These are phyloP conservation scores for Elysia chlorotica DNA, from an alignment of 1,140 invertebrate genomes.

Conservation along the genomic window DNA sequence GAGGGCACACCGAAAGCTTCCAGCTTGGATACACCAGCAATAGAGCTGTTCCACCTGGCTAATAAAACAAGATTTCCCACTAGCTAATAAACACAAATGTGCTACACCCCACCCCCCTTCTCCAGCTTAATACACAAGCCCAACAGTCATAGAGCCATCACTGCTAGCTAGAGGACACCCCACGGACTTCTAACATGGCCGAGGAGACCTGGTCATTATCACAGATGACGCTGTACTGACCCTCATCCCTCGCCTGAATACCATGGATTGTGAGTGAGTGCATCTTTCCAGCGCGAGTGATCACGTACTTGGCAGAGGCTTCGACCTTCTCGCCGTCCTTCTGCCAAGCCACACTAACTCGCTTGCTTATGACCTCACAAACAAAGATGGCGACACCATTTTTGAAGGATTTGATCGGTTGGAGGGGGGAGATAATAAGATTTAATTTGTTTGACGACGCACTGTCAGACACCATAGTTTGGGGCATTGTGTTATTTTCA, in stretches of 20 bases:
- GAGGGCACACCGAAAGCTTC: too few relatives aligned
- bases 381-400: constrained; percentile 89
- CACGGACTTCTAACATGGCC: constrained; percentile 30
- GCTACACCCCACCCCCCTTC: too few relatives aligned
- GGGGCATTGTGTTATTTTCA: neutral
- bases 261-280: constrained; percentile 42
- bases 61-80: too few relatives aligned
- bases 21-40: too few relatives aligned
- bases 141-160: too few relatives aligned
- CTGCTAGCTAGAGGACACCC: too few relatives aligned
- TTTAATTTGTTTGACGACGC: neutral
- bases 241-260: constrained; percentile 40
- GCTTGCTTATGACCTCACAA: constrained; percentile 92
- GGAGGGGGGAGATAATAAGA: constrained; percentile 71
- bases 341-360: constrained; percentile 72
- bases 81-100: too few relatives aligned
- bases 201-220: constrained; percentile 32
- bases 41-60: too few relatives aligned
- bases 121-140: too few relatives aligned
- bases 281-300: constrained; percentile 34
- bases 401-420: constrained; percentile 87
- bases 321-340: constrained; percentile 50
- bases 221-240: constrained; percentile 37
- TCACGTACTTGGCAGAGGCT: constrained; percentile 36
- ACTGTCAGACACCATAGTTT: neutral